phyloP scores from a whole-genome alignment of 2,888 invertebrate genomes.

The Lasioglossum marginatum region DNA sequence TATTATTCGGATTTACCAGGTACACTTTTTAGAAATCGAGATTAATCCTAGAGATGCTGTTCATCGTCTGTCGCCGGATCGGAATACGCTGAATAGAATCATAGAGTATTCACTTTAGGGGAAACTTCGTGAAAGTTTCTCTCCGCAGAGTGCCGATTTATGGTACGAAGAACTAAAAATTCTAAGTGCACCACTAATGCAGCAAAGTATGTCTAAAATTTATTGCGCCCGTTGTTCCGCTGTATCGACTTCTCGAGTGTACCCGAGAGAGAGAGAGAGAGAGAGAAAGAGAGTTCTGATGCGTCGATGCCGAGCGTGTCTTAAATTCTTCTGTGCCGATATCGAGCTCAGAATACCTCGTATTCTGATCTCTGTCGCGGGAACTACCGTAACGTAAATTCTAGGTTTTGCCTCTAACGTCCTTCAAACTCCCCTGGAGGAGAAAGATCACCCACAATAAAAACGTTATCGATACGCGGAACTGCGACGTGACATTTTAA shows the following conservation, averaged over 20 bases:
- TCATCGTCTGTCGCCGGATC: background rate
- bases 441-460: background rate
- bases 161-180: background rate
- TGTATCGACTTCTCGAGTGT: slow-evolving; percentile 12
- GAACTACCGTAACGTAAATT: background rate
- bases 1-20: background rate
- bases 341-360: background rate
- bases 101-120: background rate
- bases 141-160: background rate
- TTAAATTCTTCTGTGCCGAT: slow-evolving; percentile 6
- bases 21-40: background rate
- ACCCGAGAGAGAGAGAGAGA: background rate
- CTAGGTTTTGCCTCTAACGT: background rate
- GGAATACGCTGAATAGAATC: background rate
- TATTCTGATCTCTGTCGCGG: background rate
- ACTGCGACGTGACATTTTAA: background rate
- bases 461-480: slow-evolving; percentile 1
- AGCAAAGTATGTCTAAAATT: slow-evolving; percentile 4
- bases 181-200: background rate
- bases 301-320: background rate
- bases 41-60: background rate
- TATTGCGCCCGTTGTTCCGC: slow-evolving; percentile 2
- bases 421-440: background rate
- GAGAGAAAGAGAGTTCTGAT: background rate
- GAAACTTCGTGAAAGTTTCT: background rate